Percentiles rank a stretch among this genome's conserved stretches.
Evolutionary conservation across 92 coral and sea anemone genomes (phyloP).

Genomic region (Muricea muricata): DNA sequence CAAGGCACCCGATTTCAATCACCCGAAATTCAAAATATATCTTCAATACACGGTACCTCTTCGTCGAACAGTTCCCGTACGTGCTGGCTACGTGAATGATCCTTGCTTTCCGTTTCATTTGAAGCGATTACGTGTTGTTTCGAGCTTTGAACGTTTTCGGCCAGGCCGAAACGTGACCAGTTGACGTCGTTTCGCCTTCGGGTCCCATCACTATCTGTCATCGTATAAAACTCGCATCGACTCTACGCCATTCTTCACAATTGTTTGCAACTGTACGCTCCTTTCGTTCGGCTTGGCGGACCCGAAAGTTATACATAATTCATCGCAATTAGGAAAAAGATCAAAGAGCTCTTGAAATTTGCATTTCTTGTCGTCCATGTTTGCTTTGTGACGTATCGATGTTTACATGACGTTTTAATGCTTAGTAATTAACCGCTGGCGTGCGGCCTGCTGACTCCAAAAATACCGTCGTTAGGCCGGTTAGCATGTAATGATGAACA

Average conservation of each 20-base stretch:
- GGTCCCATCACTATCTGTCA: conserved; percentile 21
- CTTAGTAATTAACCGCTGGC: background rate
- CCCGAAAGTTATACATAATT: background rate
- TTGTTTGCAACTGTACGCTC: background rate
- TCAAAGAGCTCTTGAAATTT: background rate
- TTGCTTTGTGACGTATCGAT: background rate
- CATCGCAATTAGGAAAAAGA: background rate
- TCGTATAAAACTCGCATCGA: background rate
- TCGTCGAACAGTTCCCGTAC: conserved; percentile 90
- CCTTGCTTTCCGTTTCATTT: conserved; percentile 41
- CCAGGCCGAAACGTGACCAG: conserved; percentile 89
- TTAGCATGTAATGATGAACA: background rate
- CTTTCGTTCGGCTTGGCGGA: conserved; percentile 7
- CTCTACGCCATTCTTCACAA: conserved; percentile 3
- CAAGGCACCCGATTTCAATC: background rate
- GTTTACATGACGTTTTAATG: background rate
- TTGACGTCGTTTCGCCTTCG: conserved; percentile 61
- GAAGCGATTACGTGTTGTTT: background rate
- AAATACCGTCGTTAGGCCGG: background rate
- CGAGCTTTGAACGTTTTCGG: conserved; percentile 50
- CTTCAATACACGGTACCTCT: conserved; percentile 5
- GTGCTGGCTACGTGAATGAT: conserved; percentile 57
- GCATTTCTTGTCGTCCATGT: conserved; percentile 4
- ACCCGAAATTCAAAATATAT: too few species aligned
- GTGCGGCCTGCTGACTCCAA: background rate